phyloP scores from a whole-genome alignment of 1,140 invertebrate genomes.

The Drosophila grimshawi region DNA sequence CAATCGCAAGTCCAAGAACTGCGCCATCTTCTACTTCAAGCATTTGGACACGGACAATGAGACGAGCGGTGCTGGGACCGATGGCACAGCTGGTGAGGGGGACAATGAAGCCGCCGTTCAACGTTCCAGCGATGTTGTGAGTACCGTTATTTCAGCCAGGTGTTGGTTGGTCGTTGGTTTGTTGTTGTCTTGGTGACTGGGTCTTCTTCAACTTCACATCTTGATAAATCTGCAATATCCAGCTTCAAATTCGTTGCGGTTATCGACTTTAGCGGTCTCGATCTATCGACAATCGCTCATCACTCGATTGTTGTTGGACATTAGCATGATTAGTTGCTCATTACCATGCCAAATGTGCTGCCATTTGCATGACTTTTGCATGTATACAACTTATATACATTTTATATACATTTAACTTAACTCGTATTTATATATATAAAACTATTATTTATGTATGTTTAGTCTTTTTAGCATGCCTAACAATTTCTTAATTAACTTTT shows the following conservation, averaged over 20 bases:
- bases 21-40: conserved; percentile 92
- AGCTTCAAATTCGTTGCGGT: conserved; percentile 18
- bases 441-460: conserved; percentile 3
- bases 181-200: no score
- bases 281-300: conserved; percentile 27
- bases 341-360: conserved; percentile 10
- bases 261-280: conserved; percentile 11
- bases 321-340: background rate
- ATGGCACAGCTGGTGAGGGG: conserved; percentile 52
- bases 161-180: conserved; percentile 22
- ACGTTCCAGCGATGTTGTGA: conserved; percentile 65
- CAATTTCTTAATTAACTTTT: conserved; percentile 63
- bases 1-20: conserved; percentile 91
- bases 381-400: conserved; percentile 8
- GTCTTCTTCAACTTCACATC: conserved; percentile 5
- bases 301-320: background rate
- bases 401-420: background rate
- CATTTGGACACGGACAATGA: conserved; percentile 94
- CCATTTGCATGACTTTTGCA: conserved; percentile 29
- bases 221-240: background rate
- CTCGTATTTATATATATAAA: no score
- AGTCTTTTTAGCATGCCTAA: conserved; percentile 60
- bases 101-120: conserved; percentile 32
- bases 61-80: conserved; percentile 70
- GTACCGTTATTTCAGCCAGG: conserved; percentile 59